Conservation (phyloP, 2,113 vertebrate genomes). For the Malurus elegans region DNA sequence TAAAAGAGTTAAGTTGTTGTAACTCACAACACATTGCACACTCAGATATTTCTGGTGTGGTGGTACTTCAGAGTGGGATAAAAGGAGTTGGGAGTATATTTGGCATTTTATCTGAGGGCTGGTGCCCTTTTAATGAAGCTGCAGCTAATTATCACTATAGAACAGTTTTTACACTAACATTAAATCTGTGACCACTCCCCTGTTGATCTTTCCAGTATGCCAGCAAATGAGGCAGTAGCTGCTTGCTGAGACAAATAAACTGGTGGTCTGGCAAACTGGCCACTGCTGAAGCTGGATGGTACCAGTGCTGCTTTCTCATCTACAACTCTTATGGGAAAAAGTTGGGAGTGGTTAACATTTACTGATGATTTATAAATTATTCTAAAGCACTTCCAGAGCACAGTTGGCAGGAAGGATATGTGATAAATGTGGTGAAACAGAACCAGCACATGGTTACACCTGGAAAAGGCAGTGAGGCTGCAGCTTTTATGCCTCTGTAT, state of each 20-base stretch:
- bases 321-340: neutral
- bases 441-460: neutral
- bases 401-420: fast-evolving
- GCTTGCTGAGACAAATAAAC: neutral
- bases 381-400: neutral
- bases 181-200: neutral
- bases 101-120: neutral
- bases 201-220: neutral
- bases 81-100: neutral
- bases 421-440: neutral
- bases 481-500: neutral
- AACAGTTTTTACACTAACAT: neutral
- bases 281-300: neutral
- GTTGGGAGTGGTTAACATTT: neutral
- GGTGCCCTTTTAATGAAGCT: neutral
- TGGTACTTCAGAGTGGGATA: neutral
- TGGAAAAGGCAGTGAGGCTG: neutral
- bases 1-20: neutral
- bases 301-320: neutral
- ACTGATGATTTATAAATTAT: neutral
- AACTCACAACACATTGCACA: neutral
- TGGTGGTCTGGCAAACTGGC: neutral
- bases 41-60: neutral
- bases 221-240: neutral
- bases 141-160: neutral